Conservation (phyloP, 2,113 vertebrate genomes). For the Calonectris borealis region DNA sequence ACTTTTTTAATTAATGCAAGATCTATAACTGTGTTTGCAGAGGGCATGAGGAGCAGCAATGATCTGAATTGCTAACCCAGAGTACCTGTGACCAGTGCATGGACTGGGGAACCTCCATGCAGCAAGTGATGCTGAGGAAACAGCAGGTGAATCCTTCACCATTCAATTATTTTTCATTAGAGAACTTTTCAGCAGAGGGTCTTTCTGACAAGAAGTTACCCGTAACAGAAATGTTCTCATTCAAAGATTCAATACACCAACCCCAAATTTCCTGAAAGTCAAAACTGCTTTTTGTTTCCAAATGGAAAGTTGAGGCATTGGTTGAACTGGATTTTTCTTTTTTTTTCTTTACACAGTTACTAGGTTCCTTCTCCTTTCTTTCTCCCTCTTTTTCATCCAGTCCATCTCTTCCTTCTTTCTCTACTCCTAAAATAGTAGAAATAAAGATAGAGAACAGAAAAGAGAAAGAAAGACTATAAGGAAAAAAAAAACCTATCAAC, state of each 20-base stretch:
- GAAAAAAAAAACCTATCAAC: background rate
- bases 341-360: background rate
- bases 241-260: background rate
- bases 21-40: background rate
- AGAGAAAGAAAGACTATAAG: background rate
- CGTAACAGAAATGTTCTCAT: background rate
- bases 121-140: background rate
- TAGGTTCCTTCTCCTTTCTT: background rate
- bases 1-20: background rate
- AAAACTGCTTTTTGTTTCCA: background rate
- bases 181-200: background rate
- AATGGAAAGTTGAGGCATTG: background rate
- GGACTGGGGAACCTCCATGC: background rate
- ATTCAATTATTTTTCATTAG: background rate
- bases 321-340: background rate
- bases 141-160: slow-evolving; percentile 18
- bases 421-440: background rate
- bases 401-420: background rate
- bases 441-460: background rate
- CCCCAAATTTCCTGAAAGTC: background rate
- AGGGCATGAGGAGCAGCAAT: background rate
- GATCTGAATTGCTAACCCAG: background rate
- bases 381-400: background rate
- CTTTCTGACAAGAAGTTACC: background rate
- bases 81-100: rapidly evolving